Base-by-base conservation (phyloP, 2,797 vertebrate species). In the Sarcoramphus papa region DNA sequence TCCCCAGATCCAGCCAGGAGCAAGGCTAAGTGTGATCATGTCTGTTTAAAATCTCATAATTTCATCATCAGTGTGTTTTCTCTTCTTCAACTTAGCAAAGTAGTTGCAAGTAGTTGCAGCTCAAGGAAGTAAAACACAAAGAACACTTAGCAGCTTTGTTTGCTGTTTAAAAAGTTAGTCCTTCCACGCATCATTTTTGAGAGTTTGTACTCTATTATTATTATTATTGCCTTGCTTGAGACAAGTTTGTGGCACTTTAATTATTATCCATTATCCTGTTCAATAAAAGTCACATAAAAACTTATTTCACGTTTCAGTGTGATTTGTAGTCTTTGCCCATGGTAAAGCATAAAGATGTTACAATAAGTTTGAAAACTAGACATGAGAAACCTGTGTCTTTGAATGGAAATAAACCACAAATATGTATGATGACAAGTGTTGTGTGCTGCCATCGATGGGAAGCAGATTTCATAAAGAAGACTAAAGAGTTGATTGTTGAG, bases 181-280 rank as follows among this genome's bases (percentile, higher is more conserved):
- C 40, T 93, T 90, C 75, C 33, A 64, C 81, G 35, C 73, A 93
- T 62, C 7, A 41, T 74, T 91, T 76, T 75, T 80, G 59, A 86
- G 77, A 85, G 54, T 90, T 90, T 59, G 14, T 35, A 28, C 40
- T 83, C 82, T 73, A 67, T 80, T 72, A 73, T 76, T 79, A 76
- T 77, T 62, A 41, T 72, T 82, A 70, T 13, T 92, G 7, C 20
- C 30, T 76, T 30, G 2, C 17, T 79, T 40, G 22, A 94, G 86
- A 97, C 43, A 92, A 93, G 57, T 89, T 92, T 85, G 69, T 88
- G 88, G 35, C 92, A 92, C 64, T 85, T 97, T 89, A 95, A 93
- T 96, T 97, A 83, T 63, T 86, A 93, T 37, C 56, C 31, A 83
- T 72, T 88, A 59, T 80, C 14, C 13, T 72, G 63, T 35, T 86